These are phyloP conservation scores for Amitus sp. DNA, from an alignment of 2,888 invertebrate genomes.

Conservation along the genomic window DNA sequence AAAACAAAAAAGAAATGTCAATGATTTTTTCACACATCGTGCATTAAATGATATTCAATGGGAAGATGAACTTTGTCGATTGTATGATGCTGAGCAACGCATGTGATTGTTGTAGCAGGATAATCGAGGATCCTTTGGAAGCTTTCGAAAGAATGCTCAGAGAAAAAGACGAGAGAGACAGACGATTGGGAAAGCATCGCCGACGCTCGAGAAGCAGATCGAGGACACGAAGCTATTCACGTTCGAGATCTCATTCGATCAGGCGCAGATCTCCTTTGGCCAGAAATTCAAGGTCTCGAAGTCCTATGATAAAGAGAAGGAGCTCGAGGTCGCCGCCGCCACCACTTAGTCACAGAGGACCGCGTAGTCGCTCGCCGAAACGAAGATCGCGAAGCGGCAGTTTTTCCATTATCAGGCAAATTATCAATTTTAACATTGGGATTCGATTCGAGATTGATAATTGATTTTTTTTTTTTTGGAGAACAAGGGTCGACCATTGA, in stretches of 20 bases:
- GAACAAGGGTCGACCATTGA: too few relatives aligned
- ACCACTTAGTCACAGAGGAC: constrained; percentile 40
- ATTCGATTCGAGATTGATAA: too few relatives aligned
- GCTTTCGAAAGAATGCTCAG: constrained; percentile 88
- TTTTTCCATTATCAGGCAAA: constrained; percentile 70
- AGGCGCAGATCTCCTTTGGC: constrained; percentile 58
- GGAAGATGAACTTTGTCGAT: too few relatives aligned
- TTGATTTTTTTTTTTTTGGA: too few relatives aligned
- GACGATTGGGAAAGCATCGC: constrained; percentile 73
- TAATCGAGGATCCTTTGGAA: constrained; percentile 86
- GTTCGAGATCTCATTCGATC: constrained; percentile 63
- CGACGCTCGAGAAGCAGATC: constrained; percentile 67
- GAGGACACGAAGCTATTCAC: constrained; percentile 67
- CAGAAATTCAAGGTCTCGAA: constrained; percentile 62
- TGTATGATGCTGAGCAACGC: too few relatives aligned
- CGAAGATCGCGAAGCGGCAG: constrained; percentile 66
- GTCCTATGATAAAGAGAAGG: constrained; percentile 61
- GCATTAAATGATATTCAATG: too few relatives aligned
- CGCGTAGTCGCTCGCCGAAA: constrained; percentile 59
- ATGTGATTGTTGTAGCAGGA: constrained; percentile 68
- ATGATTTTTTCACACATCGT: too few relatives aligned
- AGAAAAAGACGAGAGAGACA: constrained; percentile 82
- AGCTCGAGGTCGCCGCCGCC: constrained; percentile 57
- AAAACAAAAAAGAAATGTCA: too few relatives aligned
- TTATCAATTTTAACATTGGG: background rate